phyloP scores from a whole-genome alignment of 2,797 vertebrate species.

The Mionectes olivaceus region DNA sequence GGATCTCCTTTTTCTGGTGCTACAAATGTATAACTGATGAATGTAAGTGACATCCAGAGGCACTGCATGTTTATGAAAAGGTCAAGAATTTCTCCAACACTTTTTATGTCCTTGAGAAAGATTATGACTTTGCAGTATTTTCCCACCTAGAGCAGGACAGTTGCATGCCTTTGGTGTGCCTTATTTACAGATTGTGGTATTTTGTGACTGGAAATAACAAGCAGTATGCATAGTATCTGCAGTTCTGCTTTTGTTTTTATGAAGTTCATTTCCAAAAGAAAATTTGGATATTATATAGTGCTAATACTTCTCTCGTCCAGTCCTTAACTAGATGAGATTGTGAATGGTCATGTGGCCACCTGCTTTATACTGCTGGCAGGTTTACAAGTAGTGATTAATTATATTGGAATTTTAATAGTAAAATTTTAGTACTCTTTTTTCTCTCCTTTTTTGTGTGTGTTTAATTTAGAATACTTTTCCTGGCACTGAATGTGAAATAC shows the following conservation, averaged over 20 bases:
- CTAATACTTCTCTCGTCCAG: background rate
- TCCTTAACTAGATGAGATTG: background rate
- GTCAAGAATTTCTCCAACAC: background rate
- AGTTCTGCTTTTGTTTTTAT: conserved; percentile 26
- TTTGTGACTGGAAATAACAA: conserved; percentile 19
- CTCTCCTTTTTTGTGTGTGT: background rate
- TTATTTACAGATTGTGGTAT: conserved; percentile 16
- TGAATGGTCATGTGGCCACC: background rate
- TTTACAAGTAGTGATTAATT: conserved; percentile 12
- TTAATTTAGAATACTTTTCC: conserved; percentile 4
- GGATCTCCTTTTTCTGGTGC: background rate
- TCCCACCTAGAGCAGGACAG: background rate
- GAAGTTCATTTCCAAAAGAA: background rate
- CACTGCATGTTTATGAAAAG: background rate
- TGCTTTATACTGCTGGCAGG: background rate
- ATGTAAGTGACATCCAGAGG: conserved; percentile 1
- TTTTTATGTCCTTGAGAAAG: background rate
- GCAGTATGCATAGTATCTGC: background rate
- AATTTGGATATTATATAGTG: background rate
- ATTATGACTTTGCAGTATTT: background rate
- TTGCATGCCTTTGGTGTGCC: conserved; percentile 25
- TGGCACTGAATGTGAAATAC: conserved; percentile 37
- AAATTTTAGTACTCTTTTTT: background rate
- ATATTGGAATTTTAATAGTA: background rate
- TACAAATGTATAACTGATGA: background rate